Evolutionary conservation across 2,113 vertebrate genomes (phyloP).

Genomic region (Psittacus erithacus): DNA sequence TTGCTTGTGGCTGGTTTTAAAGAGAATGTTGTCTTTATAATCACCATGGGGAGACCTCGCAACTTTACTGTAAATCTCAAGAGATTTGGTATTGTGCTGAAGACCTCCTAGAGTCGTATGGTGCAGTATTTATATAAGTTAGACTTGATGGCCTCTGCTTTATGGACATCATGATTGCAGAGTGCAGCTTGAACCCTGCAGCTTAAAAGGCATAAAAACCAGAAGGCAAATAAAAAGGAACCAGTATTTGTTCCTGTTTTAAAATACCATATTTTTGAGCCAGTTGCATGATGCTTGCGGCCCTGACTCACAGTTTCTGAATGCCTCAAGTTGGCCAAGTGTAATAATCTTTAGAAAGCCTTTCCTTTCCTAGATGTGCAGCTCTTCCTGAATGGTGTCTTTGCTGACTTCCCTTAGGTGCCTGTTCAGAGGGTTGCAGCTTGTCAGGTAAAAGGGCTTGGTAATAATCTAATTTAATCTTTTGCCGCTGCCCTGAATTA

Average conservation of each 20-base stretch:
- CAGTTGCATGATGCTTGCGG: neutral
- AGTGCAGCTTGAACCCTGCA: neutral
- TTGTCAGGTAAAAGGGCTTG: neutral
- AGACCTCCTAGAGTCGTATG: neutral
- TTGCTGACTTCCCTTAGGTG: neutral
- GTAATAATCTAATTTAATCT: neutral
- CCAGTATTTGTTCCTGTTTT: neutral
- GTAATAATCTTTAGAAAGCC: neutral
- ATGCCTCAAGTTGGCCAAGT: slow-evolving; percentile 18
- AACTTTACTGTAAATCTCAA: neutral
- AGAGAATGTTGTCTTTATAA: neutral
- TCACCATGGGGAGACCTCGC: neutral
- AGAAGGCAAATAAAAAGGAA: slow-evolving; percentile 24
- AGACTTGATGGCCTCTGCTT: neutral
- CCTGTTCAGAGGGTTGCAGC: neutral
- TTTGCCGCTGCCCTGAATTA: neutral
- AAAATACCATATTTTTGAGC: slow-evolving; percentile 4
- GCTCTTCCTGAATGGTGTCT: neutral
- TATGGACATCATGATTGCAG: neutral
- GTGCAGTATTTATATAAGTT: neutral
- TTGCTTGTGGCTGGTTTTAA: neutral
- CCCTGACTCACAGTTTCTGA: slow-evolving; percentile 26
- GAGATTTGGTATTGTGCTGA: neutral
- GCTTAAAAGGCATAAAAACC: neutral
- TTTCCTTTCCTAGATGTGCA: slow-evolving; percentile 44